Conservation (phyloP, 1,140 invertebrate genomes). For the Pogonomyrmex barbatus region DNA sequence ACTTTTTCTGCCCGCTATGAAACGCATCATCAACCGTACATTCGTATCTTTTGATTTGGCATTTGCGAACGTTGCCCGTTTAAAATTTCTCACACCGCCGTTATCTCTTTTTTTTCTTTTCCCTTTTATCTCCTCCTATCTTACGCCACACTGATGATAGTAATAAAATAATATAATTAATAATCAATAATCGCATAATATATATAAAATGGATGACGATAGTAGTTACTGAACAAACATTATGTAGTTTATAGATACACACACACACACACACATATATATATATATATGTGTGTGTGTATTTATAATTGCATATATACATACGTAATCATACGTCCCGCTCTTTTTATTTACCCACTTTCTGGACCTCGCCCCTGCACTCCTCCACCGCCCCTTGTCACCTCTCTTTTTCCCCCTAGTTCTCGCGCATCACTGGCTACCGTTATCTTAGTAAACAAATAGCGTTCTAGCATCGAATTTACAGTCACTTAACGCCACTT, state of each 20-base stretch:
- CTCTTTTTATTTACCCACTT: constrained; percentile 6
- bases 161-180: constrained; percentile 81
- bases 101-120: constrained; percentile 37
- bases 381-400: background rate
- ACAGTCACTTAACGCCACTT: constrained; percentile 79
- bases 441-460: constrained; percentile 81
- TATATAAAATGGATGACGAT: constrained; percentile 75
- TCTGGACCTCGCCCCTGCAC: constrained; percentile 42
- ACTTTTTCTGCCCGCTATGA: constrained; percentile 11
- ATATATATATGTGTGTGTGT: constrained; percentile 71
- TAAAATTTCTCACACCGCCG: constrained; percentile 60
- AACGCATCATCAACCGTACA: constrained; percentile 62
- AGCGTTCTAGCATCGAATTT: constrained; percentile 80
- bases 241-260: constrained; percentile 79
- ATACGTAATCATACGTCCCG: constrained; percentile 70
- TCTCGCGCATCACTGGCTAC: constrained; percentile 72
- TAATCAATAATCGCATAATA: constrained; percentile 74
- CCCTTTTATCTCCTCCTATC: constrained; percentile 29
- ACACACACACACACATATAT: too few relatives aligned
- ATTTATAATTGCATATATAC: constrained; percentile 69
- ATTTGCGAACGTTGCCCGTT: constrained; percentile 78
- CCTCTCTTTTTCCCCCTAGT: constrained; percentile 3
- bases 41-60: constrained; percentile 78
- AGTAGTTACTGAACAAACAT: constrained; percentile 81
- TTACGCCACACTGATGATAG: constrained; percentile 62